Conservation (phyloP, 2,888 invertebrate genomes). For the Myopa testacea region DNA sequence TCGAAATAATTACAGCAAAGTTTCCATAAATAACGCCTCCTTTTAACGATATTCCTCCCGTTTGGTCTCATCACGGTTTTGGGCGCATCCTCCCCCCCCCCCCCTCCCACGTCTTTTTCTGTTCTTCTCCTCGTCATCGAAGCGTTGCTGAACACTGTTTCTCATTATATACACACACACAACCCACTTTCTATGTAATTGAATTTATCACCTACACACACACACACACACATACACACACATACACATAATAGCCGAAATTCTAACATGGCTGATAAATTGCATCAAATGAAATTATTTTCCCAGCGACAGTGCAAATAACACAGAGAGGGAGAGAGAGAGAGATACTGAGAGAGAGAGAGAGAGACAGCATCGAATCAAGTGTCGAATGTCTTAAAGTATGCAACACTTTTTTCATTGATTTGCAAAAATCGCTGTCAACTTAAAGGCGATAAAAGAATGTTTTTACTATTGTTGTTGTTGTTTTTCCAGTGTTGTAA, state of each 20-base stretch:
- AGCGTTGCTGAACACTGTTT: no score
- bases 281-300: neutral
- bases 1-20: no score
- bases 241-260: no score
- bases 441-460: neutral
- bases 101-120: no score
- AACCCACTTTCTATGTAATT: neutral
- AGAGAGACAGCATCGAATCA: no score
- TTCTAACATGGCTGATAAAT: neutral
- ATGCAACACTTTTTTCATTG: slow-evolving; percentile 6
- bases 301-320: neutral
- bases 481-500: no score
- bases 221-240: slow-evolving; percentile 3
- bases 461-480: neutral
- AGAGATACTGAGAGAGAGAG: no score
- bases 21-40: no score
- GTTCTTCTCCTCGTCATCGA: no score
- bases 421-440: slow-evolving; percentile 7
- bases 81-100: no score
- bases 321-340: neutral
- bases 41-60: no score
- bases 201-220: neutral
- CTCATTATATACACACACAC: neutral
- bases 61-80: no score
- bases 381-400: slow-evolving; percentile 10